phyloP scores from a whole-genome alignment of 2,888 invertebrate genomes.

The Tromatobia lineatoria region DNA sequence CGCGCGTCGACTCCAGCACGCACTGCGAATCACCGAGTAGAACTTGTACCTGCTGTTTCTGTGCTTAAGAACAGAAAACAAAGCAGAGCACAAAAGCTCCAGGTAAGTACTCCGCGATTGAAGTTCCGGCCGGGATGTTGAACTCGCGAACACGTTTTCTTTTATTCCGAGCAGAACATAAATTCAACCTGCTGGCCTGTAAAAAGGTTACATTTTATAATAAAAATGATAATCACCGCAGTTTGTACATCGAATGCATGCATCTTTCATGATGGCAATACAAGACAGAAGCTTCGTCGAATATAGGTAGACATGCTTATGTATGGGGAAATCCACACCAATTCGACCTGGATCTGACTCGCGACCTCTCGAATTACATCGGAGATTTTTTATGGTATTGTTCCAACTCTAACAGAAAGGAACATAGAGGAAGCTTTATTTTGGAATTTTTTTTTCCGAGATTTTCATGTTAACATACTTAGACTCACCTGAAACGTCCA shows the following conservation, averaged over 20 bases:
- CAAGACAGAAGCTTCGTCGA: conserved; percentile 20
- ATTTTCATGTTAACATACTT: too few relatives aligned
- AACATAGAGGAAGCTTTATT: too few relatives aligned
- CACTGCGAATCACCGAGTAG: conserved; percentile 46
- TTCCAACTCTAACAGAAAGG: too few relatives aligned
- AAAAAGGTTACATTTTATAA: conserved; percentile 52
- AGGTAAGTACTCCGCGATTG: conserved; percentile 14
- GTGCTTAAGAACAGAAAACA: conserved; percentile 26
- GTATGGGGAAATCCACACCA: background rate
- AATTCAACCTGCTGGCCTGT: conserved; percentile 32
- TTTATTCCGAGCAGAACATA: conserved; percentile 39
- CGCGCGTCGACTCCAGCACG: conserved; percentile 54
- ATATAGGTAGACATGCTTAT: conserved; percentile 18
- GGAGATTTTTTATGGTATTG: too few relatives aligned
- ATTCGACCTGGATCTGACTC: too few relatives aligned
- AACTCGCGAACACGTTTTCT: conserved; percentile 35
- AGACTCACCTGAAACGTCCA: too few relatives aligned
- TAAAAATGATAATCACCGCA: conserved; percentile 63
- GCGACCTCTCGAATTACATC: too few relatives aligned
- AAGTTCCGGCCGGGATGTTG: conserved; percentile 30
- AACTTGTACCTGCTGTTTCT: conserved; percentile 6
- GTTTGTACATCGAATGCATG: conserved; percentile 62
- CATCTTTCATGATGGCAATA: conserved; percentile 62
- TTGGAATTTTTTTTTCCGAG: too few relatives aligned
- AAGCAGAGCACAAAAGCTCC: conserved; percentile 19